Conservation (phyloP, 2,888 invertebrate species). For the Sinodicranocentrus sp. region DNA sequence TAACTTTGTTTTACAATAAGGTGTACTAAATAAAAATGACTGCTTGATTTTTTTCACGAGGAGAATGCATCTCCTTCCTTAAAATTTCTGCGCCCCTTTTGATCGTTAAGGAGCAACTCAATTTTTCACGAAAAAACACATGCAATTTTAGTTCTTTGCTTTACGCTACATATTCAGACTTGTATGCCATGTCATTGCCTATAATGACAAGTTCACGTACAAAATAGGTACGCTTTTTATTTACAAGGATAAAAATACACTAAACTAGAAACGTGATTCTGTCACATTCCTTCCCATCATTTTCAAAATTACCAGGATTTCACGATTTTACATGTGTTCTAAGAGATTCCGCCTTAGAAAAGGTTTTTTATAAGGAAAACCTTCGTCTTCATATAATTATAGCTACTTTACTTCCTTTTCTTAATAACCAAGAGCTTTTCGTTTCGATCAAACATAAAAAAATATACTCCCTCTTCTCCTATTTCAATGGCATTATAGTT, state of each 20-base stretch:
- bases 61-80: neutral
- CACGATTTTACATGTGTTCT: neutral
- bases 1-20: neutral
- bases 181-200: conserved; percentile 10
- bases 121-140: neutral
- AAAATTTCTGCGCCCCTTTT: neutral
- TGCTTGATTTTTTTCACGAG: neutral
- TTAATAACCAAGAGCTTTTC: neutral
- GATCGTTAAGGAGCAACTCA: neutral
- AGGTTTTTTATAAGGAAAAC: neutral
- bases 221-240: neutral
- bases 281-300: neutral
- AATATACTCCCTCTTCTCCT: neutral
- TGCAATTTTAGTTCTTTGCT: neutral
- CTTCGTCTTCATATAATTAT: neutral
- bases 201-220: conserved; percentile 17
- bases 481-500: neutral
- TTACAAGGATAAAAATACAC: neutral
- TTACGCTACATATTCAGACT: neutral
- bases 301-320: neutral
- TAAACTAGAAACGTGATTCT: neutral
- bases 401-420: neutral
- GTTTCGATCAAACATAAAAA: neutral
- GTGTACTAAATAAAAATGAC: neutral
- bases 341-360: neutral